Percentiles rank a stretch among this genome's conserved stretches.
Conservation (phyloP, 2,113 vertebrate species). For the Campylomormyrus tamandua region DNA sequence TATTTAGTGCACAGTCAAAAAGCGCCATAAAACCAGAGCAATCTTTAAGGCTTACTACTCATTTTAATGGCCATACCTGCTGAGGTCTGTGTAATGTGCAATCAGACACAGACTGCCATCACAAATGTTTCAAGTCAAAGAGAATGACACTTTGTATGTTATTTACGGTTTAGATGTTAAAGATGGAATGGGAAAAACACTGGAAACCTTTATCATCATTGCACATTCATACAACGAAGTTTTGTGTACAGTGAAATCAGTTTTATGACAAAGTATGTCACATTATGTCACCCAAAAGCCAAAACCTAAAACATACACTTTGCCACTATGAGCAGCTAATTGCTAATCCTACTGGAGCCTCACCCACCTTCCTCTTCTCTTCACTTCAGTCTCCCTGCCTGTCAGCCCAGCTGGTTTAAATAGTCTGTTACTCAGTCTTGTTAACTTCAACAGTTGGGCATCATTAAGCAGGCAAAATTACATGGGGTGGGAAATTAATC, state of each 20-base stretch:
- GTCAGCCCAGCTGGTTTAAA: conserved; percentile 4
- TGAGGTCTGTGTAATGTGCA: background rate
- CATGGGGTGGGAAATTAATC: background rate
- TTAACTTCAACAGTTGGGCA: conserved; percentile 9
- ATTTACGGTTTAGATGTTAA: background rate
- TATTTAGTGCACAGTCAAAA: background rate
- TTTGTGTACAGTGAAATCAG: background rate
- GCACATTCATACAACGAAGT: background rate
- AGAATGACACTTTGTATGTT: background rate
- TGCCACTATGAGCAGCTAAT: background rate
- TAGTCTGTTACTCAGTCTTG: conserved; percentile 10
- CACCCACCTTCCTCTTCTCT: background rate
- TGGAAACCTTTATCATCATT: background rate
- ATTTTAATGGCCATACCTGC: background rate
- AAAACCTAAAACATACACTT: background rate
- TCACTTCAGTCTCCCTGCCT: background rate
- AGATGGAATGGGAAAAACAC: background rate
- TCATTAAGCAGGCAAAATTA: conserved; percentile 10
- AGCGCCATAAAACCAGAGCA: background rate
- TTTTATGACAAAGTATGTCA: background rate
- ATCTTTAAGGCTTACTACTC: background rate
- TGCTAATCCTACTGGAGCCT: background rate
- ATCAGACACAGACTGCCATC: background rate
- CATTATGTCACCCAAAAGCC: background rate
- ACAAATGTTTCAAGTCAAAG: background rate